Conservation (phyloP, 2,888 invertebrate genomes). For the Drosophila aldrichi region DNA sequence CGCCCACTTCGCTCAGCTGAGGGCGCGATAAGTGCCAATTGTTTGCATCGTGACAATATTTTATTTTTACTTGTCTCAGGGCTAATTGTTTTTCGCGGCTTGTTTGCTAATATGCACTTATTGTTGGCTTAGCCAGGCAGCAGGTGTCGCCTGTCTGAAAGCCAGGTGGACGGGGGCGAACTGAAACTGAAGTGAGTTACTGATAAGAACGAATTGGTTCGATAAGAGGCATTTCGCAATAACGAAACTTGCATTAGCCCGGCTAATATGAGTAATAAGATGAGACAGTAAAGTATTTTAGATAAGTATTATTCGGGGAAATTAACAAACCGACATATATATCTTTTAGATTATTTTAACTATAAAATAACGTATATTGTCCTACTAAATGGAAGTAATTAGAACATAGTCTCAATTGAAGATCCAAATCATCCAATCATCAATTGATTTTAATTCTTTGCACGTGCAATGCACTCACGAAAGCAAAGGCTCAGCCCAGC, state of each 20-base stretch:
- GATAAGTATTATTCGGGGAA: not conserved
- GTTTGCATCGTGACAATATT: conserved; percentile 47
- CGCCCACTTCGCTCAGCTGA: not conserved
- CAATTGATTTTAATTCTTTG: conserved; percentile 68
- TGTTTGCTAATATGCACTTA: conserved; percentile 23
- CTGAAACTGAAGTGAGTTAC: conserved; percentile 24
- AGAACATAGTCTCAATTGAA: conserved; percentile 24
- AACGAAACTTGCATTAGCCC: not conserved
- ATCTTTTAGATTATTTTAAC: too few species aligned
- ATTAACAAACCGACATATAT: not conserved
- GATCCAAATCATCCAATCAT: conserved; percentile 24
- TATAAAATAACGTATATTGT: not conserved
- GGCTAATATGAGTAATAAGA: not conserved
- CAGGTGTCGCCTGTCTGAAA: conserved; percentile 22
- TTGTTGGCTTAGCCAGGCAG: conserved; percentile 28
- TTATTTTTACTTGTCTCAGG: conserved; percentile 8
- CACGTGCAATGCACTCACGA: conserved; percentile 67
- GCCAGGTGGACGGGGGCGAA: not conserved
- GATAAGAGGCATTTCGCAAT: conserved; percentile 15
- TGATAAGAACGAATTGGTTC: conserved; percentile 8
- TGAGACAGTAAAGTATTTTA: not conserved
- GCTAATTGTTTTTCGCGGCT: conserved; percentile 37
- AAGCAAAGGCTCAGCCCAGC: conserved; percentile 23
- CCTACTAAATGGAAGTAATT: not conserved
- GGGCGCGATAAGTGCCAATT: conserved; percentile 1